Base-by-base conservation (phyloP, 2,113 vertebrate species). In the Rhinolophus sinicus region DNA sequence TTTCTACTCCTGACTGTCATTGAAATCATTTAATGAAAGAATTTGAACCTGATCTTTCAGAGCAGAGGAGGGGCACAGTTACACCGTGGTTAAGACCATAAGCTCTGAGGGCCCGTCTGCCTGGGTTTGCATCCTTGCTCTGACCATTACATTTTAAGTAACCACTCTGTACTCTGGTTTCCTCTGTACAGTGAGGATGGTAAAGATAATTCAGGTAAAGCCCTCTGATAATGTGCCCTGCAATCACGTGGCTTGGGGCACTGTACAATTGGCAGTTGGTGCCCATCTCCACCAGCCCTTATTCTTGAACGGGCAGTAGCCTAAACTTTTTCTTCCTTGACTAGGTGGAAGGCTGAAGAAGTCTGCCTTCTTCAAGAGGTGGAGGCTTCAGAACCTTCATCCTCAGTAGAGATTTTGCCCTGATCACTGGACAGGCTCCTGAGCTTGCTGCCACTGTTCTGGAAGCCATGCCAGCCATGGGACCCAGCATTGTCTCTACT, bases 1-100 rank as follows among this genome's bases (percentile, higher is more conserved):
- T 87, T 96, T 94, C n/a, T 6, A 67, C 30, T 78, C 16, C 40
- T 84, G 67, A 54, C 72, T 90, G 56, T 82, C 54, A 38, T 13
- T 67, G 40, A 28, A 56, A 21, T 73, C 47, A 62, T 84, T 76
- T 90, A 6, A 33, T 60, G 80, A 78, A 89, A 44, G 69, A 60
- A 14, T 3, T 72, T 52, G 44, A 82, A 35, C 28, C 28, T n/a
- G 58, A 33, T 52, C 14, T 89, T 87, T 62, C 80, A 26, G 35
- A 54, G 67, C 73, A 44, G 50, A 58, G 77, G 14, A 47, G 62
- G 90, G 28, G 15, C 16, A 3, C 9, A 33, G n/a, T 1, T 3
- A n/a, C 40, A 19, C 30, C 4, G 26, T 0, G 11, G 12, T 58
- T 38, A 60, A 28, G 65, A 30, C 0, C 6, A 5, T 0, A 14